These are phyloP conservation scores for Lutraria lutraria DNA, from an alignment of 2,888 invertebrate genomes.

Conservation along the genomic window DNA sequence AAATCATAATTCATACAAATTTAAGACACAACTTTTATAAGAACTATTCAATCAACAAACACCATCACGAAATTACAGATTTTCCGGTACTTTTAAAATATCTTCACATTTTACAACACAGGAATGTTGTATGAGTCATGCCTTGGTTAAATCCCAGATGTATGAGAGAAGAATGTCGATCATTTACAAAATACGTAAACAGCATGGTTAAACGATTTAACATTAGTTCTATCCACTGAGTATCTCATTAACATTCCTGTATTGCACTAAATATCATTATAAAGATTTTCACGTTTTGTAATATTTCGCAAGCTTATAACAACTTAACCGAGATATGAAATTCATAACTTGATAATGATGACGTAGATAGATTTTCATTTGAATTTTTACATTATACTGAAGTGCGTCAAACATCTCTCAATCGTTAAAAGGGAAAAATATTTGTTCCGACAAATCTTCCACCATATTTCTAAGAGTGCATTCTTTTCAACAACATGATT, in stretches of 20 bases:
- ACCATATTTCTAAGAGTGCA: not conserved
- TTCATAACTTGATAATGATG: not conserved
- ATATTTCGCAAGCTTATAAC: not conserved
- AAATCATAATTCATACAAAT: not conserved
- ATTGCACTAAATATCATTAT: not conserved
- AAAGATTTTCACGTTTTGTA: conserved; percentile 11
- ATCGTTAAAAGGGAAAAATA: not conserved
- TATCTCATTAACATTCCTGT: conserved; percentile 2
- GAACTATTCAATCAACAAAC: not conserved
- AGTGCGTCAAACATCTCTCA: not conserved
- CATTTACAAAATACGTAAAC: conserved; percentile 10
- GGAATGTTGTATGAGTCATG: conserved; percentile 20
- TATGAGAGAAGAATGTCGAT: not conserved
- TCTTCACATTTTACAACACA: not conserved
- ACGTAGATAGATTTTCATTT: not conserved
- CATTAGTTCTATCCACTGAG: not conserved
- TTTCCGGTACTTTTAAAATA: conserved; percentile 13
- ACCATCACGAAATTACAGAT: not conserved
- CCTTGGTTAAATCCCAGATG: not conserved
- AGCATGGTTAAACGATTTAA: not conserved
- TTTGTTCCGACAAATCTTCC: not conserved
- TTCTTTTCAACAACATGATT: not conserved
- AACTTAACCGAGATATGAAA: conserved; percentile 2
- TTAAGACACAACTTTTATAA: not conserved
- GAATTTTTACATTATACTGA: not conserved